A percentile compares a stretch with the other conserved stretches of the same genome.
Evolutionary conservation across 2,797 vertebrate genomes (phyloP).

Genomic region (Coregonus suidteri): DNA sequence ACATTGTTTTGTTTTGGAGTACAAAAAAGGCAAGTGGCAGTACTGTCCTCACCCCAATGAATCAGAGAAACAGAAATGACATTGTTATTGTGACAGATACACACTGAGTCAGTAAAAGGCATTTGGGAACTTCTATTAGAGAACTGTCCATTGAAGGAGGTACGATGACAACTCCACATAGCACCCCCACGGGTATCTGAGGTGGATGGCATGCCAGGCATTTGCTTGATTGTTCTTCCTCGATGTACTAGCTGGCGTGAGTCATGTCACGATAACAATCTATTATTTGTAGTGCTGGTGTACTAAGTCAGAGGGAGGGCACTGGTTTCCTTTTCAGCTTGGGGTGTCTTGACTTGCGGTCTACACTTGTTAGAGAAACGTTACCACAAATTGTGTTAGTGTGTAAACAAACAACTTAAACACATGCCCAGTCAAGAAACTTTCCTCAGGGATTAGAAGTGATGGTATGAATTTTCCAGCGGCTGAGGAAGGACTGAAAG

Average conservation of each 20-base stretch:
- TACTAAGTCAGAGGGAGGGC: constrained; percentile 54
- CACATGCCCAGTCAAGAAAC: not conserved
- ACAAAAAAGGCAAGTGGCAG: not conserved
- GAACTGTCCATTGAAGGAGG: constrained; percentile 62
- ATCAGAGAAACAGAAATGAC: not conserved
- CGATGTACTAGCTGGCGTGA: constrained; percentile 57
- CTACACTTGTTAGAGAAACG: constrained; percentile 20
- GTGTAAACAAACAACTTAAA: not conserved
- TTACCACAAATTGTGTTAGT: constrained; percentile 42
- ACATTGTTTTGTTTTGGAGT: not conserved
- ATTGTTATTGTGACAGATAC: not conserved
- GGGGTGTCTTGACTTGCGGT: constrained; percentile 51
- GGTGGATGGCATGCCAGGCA: constrained; percentile 68
- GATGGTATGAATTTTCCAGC: not conserved
- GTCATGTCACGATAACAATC: constrained; percentile 70
- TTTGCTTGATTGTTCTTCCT: constrained; percentile 76
- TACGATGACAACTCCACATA: constrained; percentile 43
- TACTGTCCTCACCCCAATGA: not conserved
- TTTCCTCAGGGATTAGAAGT: not conserved
- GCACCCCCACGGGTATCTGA: constrained; percentile 47
- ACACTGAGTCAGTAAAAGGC: constrained; percentile 11
- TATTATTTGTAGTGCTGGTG: constrained; percentile 66
- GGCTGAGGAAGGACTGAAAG: not conserved
- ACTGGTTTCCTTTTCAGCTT: constrained; percentile 56
- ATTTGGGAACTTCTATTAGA: constrained; percentile 26